Conservation (phyloP, 64 coral and sea anemone genomes). For the Montipora foliosa region DNA sequence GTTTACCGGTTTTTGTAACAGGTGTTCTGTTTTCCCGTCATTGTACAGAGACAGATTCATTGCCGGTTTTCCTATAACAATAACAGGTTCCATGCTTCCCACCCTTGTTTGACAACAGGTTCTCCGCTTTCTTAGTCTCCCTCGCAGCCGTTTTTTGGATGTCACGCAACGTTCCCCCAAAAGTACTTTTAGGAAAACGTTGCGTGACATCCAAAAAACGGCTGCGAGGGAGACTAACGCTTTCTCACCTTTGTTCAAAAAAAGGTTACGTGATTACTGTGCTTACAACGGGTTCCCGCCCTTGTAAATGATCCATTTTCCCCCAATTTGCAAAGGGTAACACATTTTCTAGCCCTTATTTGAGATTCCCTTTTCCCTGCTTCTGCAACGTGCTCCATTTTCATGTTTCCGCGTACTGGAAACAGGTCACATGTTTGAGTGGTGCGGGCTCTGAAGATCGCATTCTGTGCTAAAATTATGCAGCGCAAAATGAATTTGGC, state of each 20-base stretch:
- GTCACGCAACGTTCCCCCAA: no score
- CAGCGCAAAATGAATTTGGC: no score
- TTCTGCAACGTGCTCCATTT: no score
- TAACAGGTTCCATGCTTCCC: background rate
- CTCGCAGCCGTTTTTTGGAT: background rate
- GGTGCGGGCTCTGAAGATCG: background rate
- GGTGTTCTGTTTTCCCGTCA: background rate
- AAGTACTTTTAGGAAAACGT: no score
- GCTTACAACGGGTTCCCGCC: background rate
- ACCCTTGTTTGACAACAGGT: background rate
- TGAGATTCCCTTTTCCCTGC: no score
- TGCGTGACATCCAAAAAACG: no score
- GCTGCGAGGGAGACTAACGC: no score
- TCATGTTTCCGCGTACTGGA: background rate
- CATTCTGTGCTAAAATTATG: no score
- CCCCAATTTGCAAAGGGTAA: background rate
- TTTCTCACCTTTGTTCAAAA: no score
- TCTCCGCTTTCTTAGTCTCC: background rate
- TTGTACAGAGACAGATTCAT: no score
- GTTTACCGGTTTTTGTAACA: background rate
- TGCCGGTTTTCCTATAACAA: background rate
- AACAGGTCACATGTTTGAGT: background rate
- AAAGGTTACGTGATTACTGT: no score
- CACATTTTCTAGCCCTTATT: background rate
- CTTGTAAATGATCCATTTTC: background rate